Evolutionary conservation across 1,140 invertebrate species (phyloP).

Genomic region (Pararge aegeria): DNA sequence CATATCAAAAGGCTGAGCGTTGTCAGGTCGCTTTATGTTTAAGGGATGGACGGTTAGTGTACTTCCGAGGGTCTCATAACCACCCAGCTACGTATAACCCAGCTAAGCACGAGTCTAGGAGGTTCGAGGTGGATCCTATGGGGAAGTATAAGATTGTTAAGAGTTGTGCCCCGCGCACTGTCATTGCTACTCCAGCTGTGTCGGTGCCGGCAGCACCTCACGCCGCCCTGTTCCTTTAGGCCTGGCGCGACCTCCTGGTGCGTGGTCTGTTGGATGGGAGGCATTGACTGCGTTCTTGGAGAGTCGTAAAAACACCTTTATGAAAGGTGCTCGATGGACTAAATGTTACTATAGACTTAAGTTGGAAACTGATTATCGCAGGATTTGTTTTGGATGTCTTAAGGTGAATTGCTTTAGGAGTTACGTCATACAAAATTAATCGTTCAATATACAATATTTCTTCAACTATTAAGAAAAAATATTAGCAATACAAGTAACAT

Average conservation of each 20-base stretch:
- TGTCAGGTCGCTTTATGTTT: constrained; percentile 75
- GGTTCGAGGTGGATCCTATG: constrained; percentile 73
- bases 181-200: constrained; percentile 32
- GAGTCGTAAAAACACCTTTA: constrained; percentile 43
- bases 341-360: background rate
- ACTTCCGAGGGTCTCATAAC: constrained; percentile 72
- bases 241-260: constrained; percentile 76
- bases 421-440: too few species aligned
- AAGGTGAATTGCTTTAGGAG: background rate
- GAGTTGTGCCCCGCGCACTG: constrained; percentile 40
- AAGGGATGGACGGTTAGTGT: constrained; percentile 68
- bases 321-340: constrained; percentile 8
- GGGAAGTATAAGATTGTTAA: constrained; percentile 77
- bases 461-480: too few species aligned
- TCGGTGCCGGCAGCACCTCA: constrained; percentile 52
- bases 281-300: constrained; percentile 56
- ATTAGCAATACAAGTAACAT: too few species aligned
- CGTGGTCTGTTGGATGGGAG: constrained; percentile 63
- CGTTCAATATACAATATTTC: too few species aligned
- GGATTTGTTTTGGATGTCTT: background rate
- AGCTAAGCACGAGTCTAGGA: constrained; percentile 69
- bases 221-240: constrained; percentile 66
- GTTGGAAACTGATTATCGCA: background rate
- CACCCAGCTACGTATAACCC: constrained; percentile 73
- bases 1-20: constrained; percentile 74